These are phyloP conservation scores for Anguilla megastoma DNA, from an alignment of 2,797 vertebrate species.

Conservation along the genomic window DNA sequence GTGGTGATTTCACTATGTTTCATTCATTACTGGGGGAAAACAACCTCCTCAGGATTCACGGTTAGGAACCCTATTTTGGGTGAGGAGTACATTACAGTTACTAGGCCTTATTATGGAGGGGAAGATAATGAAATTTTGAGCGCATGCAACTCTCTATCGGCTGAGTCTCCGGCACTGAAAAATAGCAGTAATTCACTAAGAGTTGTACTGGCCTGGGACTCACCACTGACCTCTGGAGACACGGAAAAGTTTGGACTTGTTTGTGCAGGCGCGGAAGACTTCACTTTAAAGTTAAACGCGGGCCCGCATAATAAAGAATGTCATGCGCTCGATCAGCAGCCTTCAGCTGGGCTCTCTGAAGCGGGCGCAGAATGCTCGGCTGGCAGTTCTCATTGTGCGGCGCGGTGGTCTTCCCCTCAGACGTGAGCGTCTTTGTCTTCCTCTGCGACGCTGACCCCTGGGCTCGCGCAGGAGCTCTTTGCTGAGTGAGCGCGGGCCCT, in stretches of 20 bases:
- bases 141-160: background rate
- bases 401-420: slow-evolving; percentile 32
- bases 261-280: slow-evolving; percentile 5
- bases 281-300: background rate
- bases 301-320: background rate
- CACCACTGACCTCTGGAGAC: background rate
- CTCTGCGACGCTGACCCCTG: slow-evolving; percentile 43
- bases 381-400: slow-evolving; percentile 54
- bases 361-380: background rate
- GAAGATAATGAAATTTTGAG: background rate
- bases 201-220: background rate
- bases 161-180: background rate
- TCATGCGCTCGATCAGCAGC: background rate
- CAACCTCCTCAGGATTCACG: background rate
- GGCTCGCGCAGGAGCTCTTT: slow-evolving; percentile 47
- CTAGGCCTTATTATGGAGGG: background rate
- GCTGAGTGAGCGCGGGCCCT: slow-evolving; percentile 51
- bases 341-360: background rate
- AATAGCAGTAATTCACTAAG: background rate
- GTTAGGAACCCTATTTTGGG: background rate
- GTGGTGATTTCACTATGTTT: background rate
- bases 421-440: slow-evolving; percentile 29
- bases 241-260: background rate
- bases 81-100: background rate
- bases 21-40: background rate